These are phyloP conservation scores for Megaceryle torquata DNA, from an alignment of 2,113 vertebrate genomes.

Conservation along the genomic window DNA sequence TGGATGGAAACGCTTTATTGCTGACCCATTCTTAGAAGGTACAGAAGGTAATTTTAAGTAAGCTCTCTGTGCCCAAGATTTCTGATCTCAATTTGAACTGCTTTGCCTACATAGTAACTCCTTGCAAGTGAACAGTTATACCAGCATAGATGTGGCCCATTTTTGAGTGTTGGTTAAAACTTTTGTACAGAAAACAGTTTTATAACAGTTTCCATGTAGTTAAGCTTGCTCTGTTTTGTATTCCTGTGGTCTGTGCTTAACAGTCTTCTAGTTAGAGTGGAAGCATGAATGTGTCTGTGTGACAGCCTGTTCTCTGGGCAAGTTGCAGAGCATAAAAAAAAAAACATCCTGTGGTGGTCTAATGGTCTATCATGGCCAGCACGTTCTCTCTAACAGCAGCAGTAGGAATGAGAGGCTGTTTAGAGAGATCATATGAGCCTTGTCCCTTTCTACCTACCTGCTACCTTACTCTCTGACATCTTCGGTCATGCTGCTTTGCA, in stretches of 20 bases:
- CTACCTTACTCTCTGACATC: neutral
- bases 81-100: neutral
- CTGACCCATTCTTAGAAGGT: neutral
- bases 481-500: neutral
- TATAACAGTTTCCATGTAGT: neutral
- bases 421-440: neutral
- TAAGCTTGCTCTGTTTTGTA: neutral
- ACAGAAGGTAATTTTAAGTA: neutral
- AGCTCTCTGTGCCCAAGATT: neutral
- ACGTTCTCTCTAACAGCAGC: neutral
- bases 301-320: neutral
- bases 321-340: rapidly evolving
- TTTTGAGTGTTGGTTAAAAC: neutral
- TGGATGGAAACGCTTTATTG: neutral
- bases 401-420: neutral
- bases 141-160: neutral
- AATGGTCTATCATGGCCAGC: neutral
- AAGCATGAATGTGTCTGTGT: neutral
- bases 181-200: neutral
- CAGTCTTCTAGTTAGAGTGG: neutral
- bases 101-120: neutral
- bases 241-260: neutral
- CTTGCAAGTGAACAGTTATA: neutral
- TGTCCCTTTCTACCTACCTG: neutral
- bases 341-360: neutral